These are phyloP conservation scores for Pithys albifrons DNA, from an alignment of 2,113 vertebrate genomes.

Conservation along the genomic window DNA sequence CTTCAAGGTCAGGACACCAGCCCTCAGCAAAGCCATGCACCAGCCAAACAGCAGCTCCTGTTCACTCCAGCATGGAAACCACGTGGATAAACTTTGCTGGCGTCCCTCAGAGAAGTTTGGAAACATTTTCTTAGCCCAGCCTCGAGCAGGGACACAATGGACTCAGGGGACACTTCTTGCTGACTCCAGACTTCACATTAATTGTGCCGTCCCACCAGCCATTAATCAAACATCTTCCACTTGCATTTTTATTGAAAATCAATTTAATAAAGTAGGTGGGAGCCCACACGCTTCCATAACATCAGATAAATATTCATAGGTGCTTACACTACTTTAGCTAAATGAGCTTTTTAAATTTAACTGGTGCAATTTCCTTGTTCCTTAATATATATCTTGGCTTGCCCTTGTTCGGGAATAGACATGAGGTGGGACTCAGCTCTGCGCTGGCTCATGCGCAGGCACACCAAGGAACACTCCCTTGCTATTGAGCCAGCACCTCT, in stretches of 20 bases:
- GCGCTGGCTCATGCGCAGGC: background rate
- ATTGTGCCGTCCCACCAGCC: background rate
- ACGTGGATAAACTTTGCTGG: background rate
- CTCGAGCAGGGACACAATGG: background rate
- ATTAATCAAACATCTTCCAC: constrained; percentile 52
- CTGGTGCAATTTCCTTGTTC: constrained; percentile 32
- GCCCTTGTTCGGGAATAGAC: background rate
- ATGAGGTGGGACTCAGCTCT: background rate
- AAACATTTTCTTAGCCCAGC: background rate
- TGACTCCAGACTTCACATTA: constrained; percentile 46
- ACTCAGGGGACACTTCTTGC: constrained; percentile 32
- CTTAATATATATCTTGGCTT: constrained; percentile 20
- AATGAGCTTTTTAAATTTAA: constrained; percentile 54
- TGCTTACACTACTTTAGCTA: constrained; percentile 43
- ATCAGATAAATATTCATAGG: constrained; percentile 65
- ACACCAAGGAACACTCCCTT: background rate
- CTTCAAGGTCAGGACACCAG: background rate
- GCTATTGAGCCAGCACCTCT: background rate
- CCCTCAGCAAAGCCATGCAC: background rate
- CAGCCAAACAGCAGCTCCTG: background rate
- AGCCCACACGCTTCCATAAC: constrained; percentile 39
- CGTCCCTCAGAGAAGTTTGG: background rate
- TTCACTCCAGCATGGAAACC: background rate
- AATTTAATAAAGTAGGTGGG: constrained; percentile 68
- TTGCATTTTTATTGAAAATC: constrained; percentile 66